Conservation (phyloP, 2,888 invertebrate genomes). For the Sepiola atlantica region DNA sequence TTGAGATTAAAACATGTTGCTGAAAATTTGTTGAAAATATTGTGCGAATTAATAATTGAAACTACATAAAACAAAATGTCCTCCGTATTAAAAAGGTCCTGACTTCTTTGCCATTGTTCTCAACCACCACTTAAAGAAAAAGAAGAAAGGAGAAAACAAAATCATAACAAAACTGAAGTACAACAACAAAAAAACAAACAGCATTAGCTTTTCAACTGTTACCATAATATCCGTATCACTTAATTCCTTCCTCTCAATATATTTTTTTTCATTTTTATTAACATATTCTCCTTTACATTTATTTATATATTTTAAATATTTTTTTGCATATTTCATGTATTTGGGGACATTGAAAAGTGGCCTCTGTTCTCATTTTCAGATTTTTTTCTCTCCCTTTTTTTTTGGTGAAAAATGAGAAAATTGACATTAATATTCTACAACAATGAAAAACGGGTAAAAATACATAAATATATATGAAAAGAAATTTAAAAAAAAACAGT, state of each 20-base stretch:
- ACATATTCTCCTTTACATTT: too few species aligned
- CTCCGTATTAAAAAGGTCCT: not conserved
- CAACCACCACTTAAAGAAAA: not conserved
- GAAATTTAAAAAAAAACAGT: not conserved
- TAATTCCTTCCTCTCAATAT: not conserved
- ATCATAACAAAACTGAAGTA: not conserved
- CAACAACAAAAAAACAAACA: not conserved
- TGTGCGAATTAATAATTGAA: not conserved
- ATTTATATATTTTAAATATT: not conserved
- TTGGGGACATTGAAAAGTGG: not conserved
- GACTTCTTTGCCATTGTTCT: not conserved
- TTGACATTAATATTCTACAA: not conserved
- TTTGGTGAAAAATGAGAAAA: conserved; percentile 8
- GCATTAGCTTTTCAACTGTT: not conserved
- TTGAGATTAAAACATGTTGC: not conserved
- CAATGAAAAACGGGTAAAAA: not conserved
- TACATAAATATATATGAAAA: not conserved
- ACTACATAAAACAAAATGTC: not conserved
- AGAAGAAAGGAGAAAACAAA: not conserved
- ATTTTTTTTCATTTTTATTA: too few species aligned
- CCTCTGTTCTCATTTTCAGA: not conserved
- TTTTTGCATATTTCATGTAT: not conserved
- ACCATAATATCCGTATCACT: not conserved
- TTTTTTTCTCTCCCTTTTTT: not conserved
- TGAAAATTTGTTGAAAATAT: not conserved